Base-by-base conservation (phyloP, 2,888 invertebrate species). In the Sussaba pulchella region DNA sequence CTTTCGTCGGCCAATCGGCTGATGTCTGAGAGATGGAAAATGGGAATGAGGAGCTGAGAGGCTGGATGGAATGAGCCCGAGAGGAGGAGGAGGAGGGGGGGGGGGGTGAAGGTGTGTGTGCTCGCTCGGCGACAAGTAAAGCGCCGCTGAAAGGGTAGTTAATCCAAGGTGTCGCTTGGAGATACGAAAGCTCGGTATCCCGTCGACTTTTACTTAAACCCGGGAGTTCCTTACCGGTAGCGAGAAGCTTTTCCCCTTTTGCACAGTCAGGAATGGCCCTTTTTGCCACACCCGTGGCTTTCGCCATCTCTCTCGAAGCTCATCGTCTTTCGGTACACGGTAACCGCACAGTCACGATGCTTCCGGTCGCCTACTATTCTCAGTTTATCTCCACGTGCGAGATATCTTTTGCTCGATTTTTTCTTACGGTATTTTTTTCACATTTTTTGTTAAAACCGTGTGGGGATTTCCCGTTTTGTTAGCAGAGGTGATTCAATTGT, bases 121-220 rank as follows among this genome's bases (percentile, higher is more conserved):
- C 66, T 36, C 43, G 63, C 50, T 45, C 57, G 61, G 63, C 73
- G 78, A 74, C 74, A 72, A 75, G 74, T 75, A 45, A 74, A 81
- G 83, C 81, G 75, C 78, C 78, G 79, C 74, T 83, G 78, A 81
- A 74, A 82, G 78, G 78, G 73, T 81, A 83, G 81, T 83, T 83
- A 82, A 82, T 83, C 81, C 83, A 82, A 84, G 83, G 81, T 82
- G 82, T 81, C 81, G 81, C 82, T 78, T 54, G 78, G 63, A 83
- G 81, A 81, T 82, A 82, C 76, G 76, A 77, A 78, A 67, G 66
- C 81, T 64, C n/a, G 61, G 36, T 26, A 57, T 64, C 67, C 71
- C 59, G 67, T 69, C 57, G 64, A 78, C 79, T 81, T 75, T 79
- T 78, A 45, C 79, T 47, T 67, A n/a, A 54, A 6, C 70, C 26